phyloP scores from a whole-genome alignment of 2,113 vertebrate genomes.

The Poeciliopsis turrubarensis region DNA sequence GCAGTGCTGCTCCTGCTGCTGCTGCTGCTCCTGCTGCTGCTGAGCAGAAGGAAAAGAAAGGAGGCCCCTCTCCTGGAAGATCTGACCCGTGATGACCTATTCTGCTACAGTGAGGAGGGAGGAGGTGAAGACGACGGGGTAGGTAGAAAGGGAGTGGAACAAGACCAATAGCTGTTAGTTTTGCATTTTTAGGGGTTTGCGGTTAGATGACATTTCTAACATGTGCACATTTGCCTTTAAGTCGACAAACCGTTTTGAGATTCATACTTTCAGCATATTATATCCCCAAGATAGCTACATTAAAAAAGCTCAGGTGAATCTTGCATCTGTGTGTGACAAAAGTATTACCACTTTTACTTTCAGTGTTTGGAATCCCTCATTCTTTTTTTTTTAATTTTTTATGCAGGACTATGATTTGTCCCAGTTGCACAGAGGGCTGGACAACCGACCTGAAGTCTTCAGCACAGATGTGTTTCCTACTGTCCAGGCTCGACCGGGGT shows the following conservation, averaged over 20 bases:
- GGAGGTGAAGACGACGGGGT: slow-evolving; percentile 70
- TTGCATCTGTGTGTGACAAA: not conserved
- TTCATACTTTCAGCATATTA: too few species aligned
- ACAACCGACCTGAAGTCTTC: slow-evolving; percentile 31
- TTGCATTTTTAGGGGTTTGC: too few species aligned
- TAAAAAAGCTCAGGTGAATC: too few species aligned
- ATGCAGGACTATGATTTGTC: slow-evolving; percentile 51
- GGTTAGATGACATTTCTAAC: too few species aligned
- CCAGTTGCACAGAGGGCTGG: slow-evolving; percentile 51
- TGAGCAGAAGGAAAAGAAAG: slow-evolving; percentile 14
- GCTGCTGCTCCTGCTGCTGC: slow-evolving; percentile 44
- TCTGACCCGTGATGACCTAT: slow-evolving; percentile 50
- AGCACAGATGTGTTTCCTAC: slow-evolving; percentile 42
- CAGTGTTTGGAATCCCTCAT: not conserved
- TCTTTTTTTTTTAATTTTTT: not conserved
- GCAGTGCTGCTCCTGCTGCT: slow-evolving; percentile 65
- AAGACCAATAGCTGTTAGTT: too few species aligned
- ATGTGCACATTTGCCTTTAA: too few species aligned
- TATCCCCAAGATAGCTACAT: too few species aligned
- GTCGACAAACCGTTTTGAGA: too few species aligned
- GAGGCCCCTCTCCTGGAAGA: slow-evolving; percentile 17
- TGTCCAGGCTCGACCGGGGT: slow-evolving; percentile 10
- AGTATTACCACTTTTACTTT: not conserved
- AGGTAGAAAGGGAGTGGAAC: not conserved
- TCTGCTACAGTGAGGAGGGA: slow-evolving; percentile 65